phyloP scores from a whole-genome alignment of 2,888 invertebrate species.

The Ectropis crepuscularia region DNA sequence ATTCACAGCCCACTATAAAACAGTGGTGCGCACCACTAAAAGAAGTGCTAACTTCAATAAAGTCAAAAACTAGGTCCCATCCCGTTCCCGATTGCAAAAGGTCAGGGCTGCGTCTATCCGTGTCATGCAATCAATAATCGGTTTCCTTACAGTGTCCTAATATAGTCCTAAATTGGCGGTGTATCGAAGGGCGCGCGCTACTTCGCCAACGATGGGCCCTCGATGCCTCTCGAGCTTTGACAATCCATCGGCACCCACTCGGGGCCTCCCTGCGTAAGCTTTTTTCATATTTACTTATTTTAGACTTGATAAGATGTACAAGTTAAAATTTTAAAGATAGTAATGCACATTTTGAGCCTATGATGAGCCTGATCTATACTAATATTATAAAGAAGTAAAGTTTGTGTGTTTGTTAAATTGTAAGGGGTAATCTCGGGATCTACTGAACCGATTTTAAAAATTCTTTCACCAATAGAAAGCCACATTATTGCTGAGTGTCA shows the following conservation, averaged over 20 bases:
- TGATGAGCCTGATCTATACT: no score
- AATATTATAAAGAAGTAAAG: no score
- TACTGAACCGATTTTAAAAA: no score
- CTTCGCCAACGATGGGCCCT: conserved; percentile 19
- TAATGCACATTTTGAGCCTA: no score
- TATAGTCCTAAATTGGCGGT: conserved; percentile 21
- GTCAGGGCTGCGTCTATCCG: conserved; percentile 20
- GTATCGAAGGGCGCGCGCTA: conserved; percentile 24
- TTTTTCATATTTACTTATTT: conserved; percentile 25
- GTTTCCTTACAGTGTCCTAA: conserved; percentile 21
- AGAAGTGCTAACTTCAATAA: no score
- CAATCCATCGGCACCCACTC: conserved; percentile 17
- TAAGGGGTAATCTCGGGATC: no score
- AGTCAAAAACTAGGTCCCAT: background rate
- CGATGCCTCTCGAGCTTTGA: conserved; percentile 22
- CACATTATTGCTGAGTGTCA: no score
- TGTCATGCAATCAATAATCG: conserved; percentile 23
- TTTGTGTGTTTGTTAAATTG: no score
- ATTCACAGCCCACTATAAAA: no score
- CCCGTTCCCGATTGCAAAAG: conserved; percentile 20
- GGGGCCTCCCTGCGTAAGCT: conserved; percentile 24
- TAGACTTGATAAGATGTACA: conserved; percentile 3
- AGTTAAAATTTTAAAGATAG: background rate
- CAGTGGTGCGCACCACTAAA: no score
- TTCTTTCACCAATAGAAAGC: no score